Percentiles rank a stretch among this genome's conserved stretches.
Evolutionary conservation across 2,797 vertebrate genomes (phyloP).

Genomic region (Spea hammondii): DNA sequence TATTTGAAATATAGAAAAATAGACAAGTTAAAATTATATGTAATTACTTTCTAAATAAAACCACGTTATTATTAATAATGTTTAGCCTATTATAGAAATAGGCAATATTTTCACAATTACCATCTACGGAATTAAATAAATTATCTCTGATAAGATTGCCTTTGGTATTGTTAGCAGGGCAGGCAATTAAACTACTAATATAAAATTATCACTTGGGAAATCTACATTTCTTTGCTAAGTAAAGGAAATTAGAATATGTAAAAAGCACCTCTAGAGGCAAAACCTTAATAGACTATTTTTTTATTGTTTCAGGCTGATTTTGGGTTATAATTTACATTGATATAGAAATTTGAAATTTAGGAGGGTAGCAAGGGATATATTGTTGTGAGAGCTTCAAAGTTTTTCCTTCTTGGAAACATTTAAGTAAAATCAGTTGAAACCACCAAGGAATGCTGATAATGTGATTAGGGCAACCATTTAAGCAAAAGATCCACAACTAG

Average conservation of each 20-base stretch:
- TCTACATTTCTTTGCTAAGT: slow-evolving; percentile 51
- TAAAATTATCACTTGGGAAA: slow-evolving; percentile 48
- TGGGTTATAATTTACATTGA: slow-evolving; percentile 15
- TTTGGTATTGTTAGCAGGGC: slow-evolving; percentile 49
- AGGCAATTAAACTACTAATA: slow-evolving; percentile 50
- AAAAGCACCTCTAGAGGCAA: slow-evolving; percentile 35
- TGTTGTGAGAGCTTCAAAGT: no score
- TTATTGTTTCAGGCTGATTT: slow-evolving; percentile 37
- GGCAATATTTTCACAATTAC: slow-evolving; percentile 59
- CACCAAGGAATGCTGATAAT: no score
- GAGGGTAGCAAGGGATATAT: neutral
- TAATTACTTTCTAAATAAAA: no score
- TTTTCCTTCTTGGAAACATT: no score
- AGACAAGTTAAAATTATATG: no score
- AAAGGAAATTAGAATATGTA: slow-evolving; percentile 30
- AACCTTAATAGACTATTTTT: slow-evolving; percentile 21
- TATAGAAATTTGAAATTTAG: slow-evolving; percentile 27
- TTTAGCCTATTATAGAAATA: slow-evolving; percentile 56
- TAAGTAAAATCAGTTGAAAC: no score
- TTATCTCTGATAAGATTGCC: slow-evolving; percentile 45
- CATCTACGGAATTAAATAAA: slow-evolving; percentile 57
- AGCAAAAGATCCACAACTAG: no score
- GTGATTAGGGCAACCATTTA: no score
- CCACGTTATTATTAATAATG: no score
- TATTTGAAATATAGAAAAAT: no score